Evolutionary conservation across 37 sponge, comb jelly and placozoan genomes (phyloP).

Genomic region (Bolinopsis microptera): DNA sequence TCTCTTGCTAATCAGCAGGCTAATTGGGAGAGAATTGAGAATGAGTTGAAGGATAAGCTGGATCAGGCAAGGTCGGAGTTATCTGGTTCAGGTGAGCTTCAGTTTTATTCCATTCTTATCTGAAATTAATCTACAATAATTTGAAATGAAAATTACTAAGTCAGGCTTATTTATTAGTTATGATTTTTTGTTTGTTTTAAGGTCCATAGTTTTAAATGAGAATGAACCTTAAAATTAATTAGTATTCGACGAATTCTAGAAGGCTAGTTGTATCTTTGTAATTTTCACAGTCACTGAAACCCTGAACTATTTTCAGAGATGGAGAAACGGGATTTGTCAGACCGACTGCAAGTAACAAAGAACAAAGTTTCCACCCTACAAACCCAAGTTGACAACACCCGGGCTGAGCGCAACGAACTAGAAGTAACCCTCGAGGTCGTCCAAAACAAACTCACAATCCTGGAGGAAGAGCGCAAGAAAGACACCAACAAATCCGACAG

Average conservation of each 20-base stretch:
- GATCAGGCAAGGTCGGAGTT: neutral
- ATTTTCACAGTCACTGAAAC: no score
- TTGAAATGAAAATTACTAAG: no score
- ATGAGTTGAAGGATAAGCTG: slow-evolving; percentile 79
- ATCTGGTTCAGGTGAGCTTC: neutral
- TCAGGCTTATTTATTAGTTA: no score
- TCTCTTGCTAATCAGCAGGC: slow-evolving; percentile 24
- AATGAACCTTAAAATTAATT: no score
- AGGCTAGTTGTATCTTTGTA: no score
- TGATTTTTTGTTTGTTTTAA: no score
- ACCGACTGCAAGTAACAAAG: slow-evolving; percentile 12
- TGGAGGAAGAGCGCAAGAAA: slow-evolving; percentile 40
- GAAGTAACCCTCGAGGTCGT: slow-evolving; percentile 30
- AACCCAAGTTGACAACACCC: neutral
- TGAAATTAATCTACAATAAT: no score
- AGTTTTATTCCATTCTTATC: neutral
- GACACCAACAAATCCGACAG: slow-evolving; percentile 20
- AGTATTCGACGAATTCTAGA: no score
- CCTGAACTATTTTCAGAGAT: neutral
- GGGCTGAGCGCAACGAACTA: neutral
- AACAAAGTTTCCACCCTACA: slow-evolving; percentile 38
- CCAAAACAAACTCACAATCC: neutral
- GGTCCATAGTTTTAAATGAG: no score
- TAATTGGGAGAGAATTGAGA: slow-evolving; percentile 73
- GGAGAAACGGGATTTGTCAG: slow-evolving; percentile 46